These are phyloP conservation scores for Salticus scenicus DNA, from an alignment of 2,888 invertebrate species.

Conservation along the genomic window DNA sequence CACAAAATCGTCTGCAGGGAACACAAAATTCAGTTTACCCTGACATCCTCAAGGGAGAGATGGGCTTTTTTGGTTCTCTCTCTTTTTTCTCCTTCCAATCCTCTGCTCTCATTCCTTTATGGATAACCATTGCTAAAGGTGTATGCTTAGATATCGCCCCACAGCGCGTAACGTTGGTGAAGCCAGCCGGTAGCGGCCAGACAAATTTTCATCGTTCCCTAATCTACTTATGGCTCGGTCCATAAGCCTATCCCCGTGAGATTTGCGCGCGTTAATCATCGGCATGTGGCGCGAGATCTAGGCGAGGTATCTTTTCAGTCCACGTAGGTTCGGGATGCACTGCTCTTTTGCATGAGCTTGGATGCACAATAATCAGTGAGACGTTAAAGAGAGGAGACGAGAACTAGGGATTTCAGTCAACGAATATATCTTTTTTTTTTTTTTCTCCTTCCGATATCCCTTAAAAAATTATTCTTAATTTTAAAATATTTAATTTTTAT, in stretches of 20 bases:
- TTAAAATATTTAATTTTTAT: too few relatives aligned
- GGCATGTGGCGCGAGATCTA: slow-evolving; percentile 36
- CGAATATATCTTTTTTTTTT: too few relatives aligned
- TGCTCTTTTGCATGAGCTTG: not conserved
- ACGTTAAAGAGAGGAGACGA: not conserved
- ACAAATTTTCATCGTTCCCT: slow-evolving; percentile 63
- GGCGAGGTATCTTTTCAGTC: not conserved
- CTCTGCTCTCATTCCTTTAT: slow-evolving; percentile 34
- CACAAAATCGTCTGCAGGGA: slow-evolving; percentile 60
- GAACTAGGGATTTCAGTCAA: not conserved
- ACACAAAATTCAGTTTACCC: slow-evolving; percentile 56
- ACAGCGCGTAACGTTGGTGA: slow-evolving; percentile 20
- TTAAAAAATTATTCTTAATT: too few relatives aligned
- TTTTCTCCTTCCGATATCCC: too few relatives aligned
- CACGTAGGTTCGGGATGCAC: slow-evolving; percentile 39
- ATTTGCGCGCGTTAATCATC: slow-evolving; percentile 57
- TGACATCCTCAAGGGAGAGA: slow-evolving; percentile 27
- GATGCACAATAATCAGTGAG: not conserved
- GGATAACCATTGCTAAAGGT: slow-evolving; percentile 49
- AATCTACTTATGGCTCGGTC: slow-evolving; percentile 62
- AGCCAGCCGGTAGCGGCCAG: slow-evolving; percentile 51
- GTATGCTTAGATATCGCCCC: not conserved
- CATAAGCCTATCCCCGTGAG: slow-evolving; percentile 43
- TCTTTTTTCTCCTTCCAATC: not conserved
- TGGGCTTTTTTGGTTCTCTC: slow-evolving; percentile 21